Evolutionary conservation across 30 jellyfish, hydroid and myxozoan species (phyloP).

Genomic region (Aurelia coerulea): DNA sequence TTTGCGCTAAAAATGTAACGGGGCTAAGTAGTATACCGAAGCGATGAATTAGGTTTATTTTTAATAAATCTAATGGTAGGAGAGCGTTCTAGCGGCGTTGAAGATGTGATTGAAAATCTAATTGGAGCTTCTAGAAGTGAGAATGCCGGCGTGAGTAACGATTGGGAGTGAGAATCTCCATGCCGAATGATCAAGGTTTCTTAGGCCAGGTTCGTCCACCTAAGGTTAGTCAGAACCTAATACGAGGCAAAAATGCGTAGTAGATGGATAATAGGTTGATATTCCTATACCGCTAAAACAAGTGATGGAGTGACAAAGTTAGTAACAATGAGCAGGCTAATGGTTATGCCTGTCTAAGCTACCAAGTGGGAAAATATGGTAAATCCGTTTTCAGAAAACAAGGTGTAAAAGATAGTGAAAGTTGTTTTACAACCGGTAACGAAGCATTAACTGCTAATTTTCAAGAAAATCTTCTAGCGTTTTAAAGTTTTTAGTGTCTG

Average conservation of each 20-base stretch:
- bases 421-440: constrained; percentile 42
- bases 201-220: constrained; percentile 8
- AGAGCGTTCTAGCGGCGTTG: no score
- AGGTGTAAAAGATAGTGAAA: no score
- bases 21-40: no score
- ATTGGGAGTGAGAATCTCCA: constrained; percentile 37
- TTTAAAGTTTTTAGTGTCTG: constrained; percentile 19
- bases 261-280: no score
- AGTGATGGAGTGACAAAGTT: constrained; percentile 8
- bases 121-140: no score
- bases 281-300: constrained; percentile 27
- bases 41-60: neutral
- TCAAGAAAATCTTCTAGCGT: neutral
- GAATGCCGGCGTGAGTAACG: no score
- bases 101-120: no score
- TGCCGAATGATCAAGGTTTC: constrained; percentile 52
- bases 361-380: constrained; percentile 26
- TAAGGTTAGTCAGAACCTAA: constrained; percentile 3
- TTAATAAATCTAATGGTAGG: no score
- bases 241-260: no score
- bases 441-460: constrained; percentile 9
- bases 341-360: neutral
- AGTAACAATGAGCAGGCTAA: neutral
- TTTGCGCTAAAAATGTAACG: no score
- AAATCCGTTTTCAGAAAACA: no score